Evolutionary conservation across 2,888 invertebrate species (phyloP).

Genomic region (Lasius fuliginosus): DNA sequence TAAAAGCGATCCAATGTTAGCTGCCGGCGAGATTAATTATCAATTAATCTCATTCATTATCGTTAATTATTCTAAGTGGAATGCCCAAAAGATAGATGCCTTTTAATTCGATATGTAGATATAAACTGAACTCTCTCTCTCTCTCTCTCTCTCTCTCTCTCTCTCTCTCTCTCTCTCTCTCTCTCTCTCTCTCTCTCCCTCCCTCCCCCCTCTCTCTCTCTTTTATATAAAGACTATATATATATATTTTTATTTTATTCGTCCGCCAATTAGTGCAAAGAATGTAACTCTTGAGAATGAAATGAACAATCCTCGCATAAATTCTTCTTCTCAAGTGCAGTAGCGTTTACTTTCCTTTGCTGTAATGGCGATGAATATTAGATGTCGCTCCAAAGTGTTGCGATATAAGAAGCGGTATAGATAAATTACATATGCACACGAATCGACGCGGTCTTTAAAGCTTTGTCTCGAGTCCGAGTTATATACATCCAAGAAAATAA

Average conservation of each 20-base stretch:
- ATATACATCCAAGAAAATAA: not conserved
- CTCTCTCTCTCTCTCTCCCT: no score
- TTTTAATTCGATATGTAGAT: slow-evolving; percentile 12
- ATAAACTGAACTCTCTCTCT: not conserved
- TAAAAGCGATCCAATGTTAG: slow-evolving; percentile 39
- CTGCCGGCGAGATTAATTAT: not conserved
- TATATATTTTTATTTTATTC: not conserved
- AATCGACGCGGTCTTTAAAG: not conserved
- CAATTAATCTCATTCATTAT: slow-evolving; percentile 33
- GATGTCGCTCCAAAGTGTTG: not conserved
- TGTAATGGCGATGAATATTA: not conserved
- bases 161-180: no score
- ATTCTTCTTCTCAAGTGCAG: not conserved
- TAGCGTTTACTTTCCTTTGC: not conserved
- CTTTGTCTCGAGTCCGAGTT: not conserved
- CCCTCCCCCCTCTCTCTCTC: no score
- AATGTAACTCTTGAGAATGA: not conserved
- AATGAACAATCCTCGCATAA: not conserved
- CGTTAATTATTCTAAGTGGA: slow-evolving; percentile 12
- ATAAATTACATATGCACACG: not conserved
- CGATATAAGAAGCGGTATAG: not conserved
- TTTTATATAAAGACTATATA: not conserved
- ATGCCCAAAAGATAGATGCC: not conserved
- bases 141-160: no score
- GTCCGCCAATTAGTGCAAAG: not conserved